Evolutionary conservation across 92 coral and sea anemone species (phyloP), one percentile per base, ranked within the genome.

Genomic region (Umimayanthus chanpuru): DNA sequence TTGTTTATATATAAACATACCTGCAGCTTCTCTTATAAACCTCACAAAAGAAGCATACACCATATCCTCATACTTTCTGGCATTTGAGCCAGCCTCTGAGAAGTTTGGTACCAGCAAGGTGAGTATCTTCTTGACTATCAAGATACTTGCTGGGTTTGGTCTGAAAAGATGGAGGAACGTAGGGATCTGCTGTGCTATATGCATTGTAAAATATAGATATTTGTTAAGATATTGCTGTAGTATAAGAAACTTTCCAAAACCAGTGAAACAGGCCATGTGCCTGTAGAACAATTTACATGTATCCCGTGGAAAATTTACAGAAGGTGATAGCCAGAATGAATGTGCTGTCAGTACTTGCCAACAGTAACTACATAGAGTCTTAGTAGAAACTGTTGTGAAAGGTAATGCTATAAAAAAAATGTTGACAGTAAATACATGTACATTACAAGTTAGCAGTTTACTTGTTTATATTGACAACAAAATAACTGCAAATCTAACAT

Each of bases 51-150:
- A 75, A 53, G 89, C 73, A 75, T 76, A 86, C 72, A 86, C 89
- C 2, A 16, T 77, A 50, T 77, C 77, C 41, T 86, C 84, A 30
- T 29, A 77, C 40, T 40, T 76, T 55, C 85, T 26, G 67, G 89
- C 89, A 86, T 86, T 86, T 76, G 89, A 56, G 66, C 85, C 89
- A 30, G 32, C 83, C 40, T 76, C 72, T 36, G 83, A 47, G 49
- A 86, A 86, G 15, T 75, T 7, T 77, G 85, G 84, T 76, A 76
- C 28, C 76, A 86, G 81, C 71, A 86, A 76, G 20, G 83, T 65
- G 83, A 61, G 36, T 50, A 86, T 41, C 82, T 39, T 86, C 85
- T 55, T 86, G 89, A 86, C 78, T 39, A 85, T 86, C 56, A 86
- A 86, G 38, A 44, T 29, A 81, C 6, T 81, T 82, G 76, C 86